Evolutionary conservation across 2,113 vertebrate species (phyloP).

Genomic region (Podarcis muralis): DNA sequence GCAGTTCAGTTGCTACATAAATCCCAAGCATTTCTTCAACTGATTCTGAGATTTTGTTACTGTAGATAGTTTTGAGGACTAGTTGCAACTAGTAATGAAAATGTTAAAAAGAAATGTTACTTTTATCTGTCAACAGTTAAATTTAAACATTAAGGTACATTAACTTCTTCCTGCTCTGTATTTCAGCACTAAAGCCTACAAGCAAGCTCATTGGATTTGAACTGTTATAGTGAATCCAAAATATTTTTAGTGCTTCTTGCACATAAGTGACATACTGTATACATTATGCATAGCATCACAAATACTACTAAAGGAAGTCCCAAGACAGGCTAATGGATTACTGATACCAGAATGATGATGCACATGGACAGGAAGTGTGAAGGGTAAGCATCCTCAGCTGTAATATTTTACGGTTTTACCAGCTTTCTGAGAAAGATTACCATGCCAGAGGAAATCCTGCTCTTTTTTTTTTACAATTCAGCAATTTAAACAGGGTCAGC

Average conservation of each 20-base stretch:
- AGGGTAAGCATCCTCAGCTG: not conserved
- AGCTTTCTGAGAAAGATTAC: slow-evolving; percentile 77
- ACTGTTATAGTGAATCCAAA: not conserved
- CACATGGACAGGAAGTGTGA: not conserved
- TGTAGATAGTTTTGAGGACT: not conserved
- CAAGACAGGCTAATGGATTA: not conserved
- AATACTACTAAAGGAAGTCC: not conserved
- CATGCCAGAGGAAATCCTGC: not conserved
- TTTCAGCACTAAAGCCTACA: not conserved
- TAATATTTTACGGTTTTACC: slow-evolving; percentile 43
- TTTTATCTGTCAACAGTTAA: not conserved
- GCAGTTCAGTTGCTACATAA: fast-evolving
- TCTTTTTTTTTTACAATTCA: not conserved
- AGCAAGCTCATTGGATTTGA: not conserved
- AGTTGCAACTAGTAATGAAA: slow-evolving; percentile 9
- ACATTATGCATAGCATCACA: not conserved
- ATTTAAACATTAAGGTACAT: not conserved
- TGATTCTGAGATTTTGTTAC: not conserved
- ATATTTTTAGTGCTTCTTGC: not conserved
- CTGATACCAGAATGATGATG: not conserved
- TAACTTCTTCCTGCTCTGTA: not conserved
- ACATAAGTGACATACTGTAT: not conserved
- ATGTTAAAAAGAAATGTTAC: not conserved
- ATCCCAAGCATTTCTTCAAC: not conserved
- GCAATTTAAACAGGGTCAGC: not conserved